phyloP scores from a whole-genome alignment of 1,140 invertebrate species.

The Hylaeus anthracinus region DNA sequence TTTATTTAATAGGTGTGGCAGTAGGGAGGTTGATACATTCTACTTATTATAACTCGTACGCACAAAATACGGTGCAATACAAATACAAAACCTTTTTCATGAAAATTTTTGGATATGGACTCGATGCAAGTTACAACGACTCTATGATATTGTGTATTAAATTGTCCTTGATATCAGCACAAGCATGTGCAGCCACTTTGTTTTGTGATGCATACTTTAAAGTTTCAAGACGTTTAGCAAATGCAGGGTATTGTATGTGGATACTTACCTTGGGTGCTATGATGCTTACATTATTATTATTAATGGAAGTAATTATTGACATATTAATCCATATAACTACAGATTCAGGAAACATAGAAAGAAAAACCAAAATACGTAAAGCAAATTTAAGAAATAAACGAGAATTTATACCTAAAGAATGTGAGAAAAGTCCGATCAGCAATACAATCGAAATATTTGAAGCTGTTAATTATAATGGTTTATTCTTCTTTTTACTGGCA shows the following conservation, averaged over 20 bases:
- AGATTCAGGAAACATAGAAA: neutral
- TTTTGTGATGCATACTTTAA: conserved; percentile 79
- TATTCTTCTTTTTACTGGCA: conserved; percentile 88
- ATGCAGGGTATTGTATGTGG: conserved; percentile 89
- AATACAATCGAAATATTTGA: conserved; percentile 83
- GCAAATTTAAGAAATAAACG: conserved; percentile 28
- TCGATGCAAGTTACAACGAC: conserved; percentile 65
- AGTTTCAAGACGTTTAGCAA: conserved; percentile 88
- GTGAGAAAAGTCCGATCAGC: conserved; percentile 5
- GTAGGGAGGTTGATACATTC: conserved; percentile 84
- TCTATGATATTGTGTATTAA: conserved; percentile 72
- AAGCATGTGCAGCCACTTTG: conserved; percentile 80
- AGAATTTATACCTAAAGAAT: conserved; percentile 36
- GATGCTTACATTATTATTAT: conserved; percentile 81
- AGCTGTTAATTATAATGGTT: conserved; percentile 88
- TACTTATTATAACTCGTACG: conserved; percentile 70
- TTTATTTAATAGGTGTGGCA: conserved; percentile 89
- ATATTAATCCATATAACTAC: conserved; percentile 49
- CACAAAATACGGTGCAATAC: conserved; percentile 66
- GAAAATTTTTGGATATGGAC: conserved; percentile 55
- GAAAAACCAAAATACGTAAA: conserved; percentile 19
- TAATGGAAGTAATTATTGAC: conserved; percentile 81
- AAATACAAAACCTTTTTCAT: conserved; percentile 50
- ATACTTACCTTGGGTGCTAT: conserved; percentile 84
- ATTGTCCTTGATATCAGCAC: conserved; percentile 74